Percentiles rank a stretch among this genome's conserved stretches.
phyloP scores from a whole-genome alignment of 2,797 vertebrate species.

The Coracias cyanogaster region DNA sequence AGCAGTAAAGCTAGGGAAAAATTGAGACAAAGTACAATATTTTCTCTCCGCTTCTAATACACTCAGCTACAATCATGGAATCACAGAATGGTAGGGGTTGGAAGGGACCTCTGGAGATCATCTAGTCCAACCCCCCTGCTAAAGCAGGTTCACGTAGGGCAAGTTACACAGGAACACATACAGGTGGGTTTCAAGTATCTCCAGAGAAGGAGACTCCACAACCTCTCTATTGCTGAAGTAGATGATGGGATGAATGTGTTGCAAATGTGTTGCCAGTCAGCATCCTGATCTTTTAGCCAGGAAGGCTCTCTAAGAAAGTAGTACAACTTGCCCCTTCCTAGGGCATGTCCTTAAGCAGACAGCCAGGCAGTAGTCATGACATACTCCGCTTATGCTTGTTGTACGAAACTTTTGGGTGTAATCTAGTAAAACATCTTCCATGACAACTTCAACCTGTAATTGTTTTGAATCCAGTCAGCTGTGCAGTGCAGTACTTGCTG shows the following conservation, averaged over 20 bases:
- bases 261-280: not conserved
- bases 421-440: not conserved
- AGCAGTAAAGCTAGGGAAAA: not conserved
- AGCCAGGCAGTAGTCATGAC: not conserved
- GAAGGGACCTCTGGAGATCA: too few species aligned
- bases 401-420: not conserved
- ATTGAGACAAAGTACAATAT: not conserved
- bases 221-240: not conserved
- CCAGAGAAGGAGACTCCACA: not conserved
- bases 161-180: too few species aligned
- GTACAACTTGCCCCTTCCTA: not conserved
- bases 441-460: not conserved
- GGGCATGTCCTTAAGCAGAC: not conserved
- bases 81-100: not conserved
- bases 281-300: not conserved
- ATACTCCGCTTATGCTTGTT: not conserved
- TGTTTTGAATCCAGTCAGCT: not conserved
- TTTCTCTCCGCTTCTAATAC: not conserved
- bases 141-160: not conserved
- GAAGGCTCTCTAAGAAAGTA: not conserved
- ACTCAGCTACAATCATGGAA: rapidly evolving
- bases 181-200: not conserved
- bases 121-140: not conserved
- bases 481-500: not conserved
- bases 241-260: not conserved